Evolutionary conservation across 2,888 invertebrate species (phyloP), one percentile per base, ranked within the genome.

Genomic region (Hyposoter didymator): DNA sequence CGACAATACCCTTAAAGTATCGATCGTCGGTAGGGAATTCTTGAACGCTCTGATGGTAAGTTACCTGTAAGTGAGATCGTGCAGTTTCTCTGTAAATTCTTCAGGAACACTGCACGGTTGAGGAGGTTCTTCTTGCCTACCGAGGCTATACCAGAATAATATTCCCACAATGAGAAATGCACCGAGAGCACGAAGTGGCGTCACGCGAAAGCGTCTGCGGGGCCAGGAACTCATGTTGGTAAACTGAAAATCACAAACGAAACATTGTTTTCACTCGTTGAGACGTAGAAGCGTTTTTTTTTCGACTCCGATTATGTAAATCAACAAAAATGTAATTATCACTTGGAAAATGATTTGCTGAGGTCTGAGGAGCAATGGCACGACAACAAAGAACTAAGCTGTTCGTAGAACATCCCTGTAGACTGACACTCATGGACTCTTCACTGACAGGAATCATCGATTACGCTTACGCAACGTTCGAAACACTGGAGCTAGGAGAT

Each of bases 91-190:
- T 5, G 92, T 92, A 73, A 91, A 92, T 76, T 90, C 91, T 81
- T 92, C 92, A 0, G 92, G 91, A n/a, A 92, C 91, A 79, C 91
- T 92, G 84, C 92, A 92, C 39, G 92, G 91, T 62, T 91, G 91
- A 47, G 88, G 89, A 3, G 91, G 90, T 70, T 83, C 81, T 66
- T 91, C 90, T 90, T 92, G 91, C 87, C 91, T 89, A 85, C 89
- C 89, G 87, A 92, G 89, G 85, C 88, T 92, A 87, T 91, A 91
- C 92, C 92, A 92, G 76, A 92, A 92, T 78, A 92, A 87, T 49
- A 90, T 85, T 62, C 91, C 83, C 86, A 92, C 90, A 52, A 91
- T 79, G n/a, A 90, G 78, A 83, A 92, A 90, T 76, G 91, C 92
- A 82, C 87, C 88, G 73, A 92, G 86, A 81, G 88, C 91, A 86